phyloP scores from a whole-genome alignment of 2,113 vertebrate species.

The Pteruthius melanotis region DNA sequence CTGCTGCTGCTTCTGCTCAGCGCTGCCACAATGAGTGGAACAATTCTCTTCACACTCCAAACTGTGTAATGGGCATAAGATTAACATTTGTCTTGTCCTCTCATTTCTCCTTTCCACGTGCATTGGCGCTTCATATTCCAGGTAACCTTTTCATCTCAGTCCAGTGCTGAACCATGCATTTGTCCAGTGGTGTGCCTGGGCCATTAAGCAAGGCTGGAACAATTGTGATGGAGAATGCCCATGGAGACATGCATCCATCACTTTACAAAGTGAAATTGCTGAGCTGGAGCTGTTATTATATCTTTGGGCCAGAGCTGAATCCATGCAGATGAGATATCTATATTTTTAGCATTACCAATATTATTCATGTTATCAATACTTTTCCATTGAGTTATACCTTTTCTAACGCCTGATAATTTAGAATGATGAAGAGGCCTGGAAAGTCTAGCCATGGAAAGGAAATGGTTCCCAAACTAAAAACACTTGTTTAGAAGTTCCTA shows the following conservation, averaged over 20 bases:
- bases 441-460: background rate
- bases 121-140: background rate
- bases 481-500: background rate
- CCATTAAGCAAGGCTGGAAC: background rate
- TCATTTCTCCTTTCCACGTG: background rate
- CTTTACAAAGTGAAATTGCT: background rate
- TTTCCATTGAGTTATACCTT: background rate
- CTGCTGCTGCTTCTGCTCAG: background rate
- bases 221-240: background rate
- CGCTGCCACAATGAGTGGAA: fast-evolving
- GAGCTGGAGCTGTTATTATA: background rate
- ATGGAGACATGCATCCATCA: background rate
- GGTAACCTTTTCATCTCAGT: background rate
- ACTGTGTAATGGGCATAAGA: fast-evolving
- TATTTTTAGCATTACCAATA: background rate
- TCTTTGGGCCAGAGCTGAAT: background rate
- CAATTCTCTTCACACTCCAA: background rate
- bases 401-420: background rate
- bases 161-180: background rate
- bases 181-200: background rate
- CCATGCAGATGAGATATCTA: background rate
- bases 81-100: background rate
- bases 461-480: background rate
- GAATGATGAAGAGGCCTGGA: background rate
- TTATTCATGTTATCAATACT: background rate